phyloP scores from a whole-genome alignment of 2,797 vertebrate genomes.

The Perodicticus potto region DNA sequence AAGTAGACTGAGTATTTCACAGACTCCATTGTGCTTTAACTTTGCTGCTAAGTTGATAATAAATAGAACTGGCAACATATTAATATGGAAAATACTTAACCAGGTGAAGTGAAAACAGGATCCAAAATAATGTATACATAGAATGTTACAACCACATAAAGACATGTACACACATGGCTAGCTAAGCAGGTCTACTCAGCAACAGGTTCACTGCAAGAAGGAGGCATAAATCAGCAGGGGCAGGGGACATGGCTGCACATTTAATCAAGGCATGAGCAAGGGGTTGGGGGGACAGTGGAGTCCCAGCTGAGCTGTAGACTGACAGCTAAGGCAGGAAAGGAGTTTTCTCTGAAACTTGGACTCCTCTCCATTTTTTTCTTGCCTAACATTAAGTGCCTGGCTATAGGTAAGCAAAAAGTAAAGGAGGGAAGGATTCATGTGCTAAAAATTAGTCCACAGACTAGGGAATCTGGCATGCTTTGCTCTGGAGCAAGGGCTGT shows the following conservation, averaged over 20 bases:
- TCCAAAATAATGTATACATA: not conserved
- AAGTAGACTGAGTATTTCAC: not conserved
- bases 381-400: not conserved
- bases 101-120: not conserved
- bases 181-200: not conserved
- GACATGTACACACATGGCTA: not conserved
- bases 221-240: not conserved
- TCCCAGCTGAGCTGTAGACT: not conserved
- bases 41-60: not conserved
- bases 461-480: not conserved
- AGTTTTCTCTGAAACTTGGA: not conserved
- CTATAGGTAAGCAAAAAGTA: not conserved
- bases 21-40: not conserved
- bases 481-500: not conserved
- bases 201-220: not conserved
- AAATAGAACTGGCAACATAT: not conserved
- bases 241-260: not conserved
- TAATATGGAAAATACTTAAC: not conserved
- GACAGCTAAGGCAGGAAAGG: not conserved
- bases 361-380: not conserved
- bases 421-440: not conserved
- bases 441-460: not conserved
- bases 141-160: not conserved
- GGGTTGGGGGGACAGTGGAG: too few relatives aligned
- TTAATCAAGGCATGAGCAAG: not conserved